Conservation (phyloP, 2,888 invertebrate species). For the Amiota mariae region DNA sequence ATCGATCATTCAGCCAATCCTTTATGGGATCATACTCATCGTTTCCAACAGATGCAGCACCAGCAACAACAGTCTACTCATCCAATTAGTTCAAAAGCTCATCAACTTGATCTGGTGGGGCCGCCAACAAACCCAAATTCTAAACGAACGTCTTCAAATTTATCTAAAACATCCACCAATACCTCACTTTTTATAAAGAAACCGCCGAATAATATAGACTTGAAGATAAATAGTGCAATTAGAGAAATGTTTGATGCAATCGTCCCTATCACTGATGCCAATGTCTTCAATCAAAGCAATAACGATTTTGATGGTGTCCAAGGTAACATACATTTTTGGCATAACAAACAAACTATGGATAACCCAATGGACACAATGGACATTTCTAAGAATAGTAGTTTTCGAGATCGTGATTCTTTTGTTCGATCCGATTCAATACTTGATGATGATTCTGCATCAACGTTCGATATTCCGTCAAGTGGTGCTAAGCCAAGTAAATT, state of each 20-base stretch:
- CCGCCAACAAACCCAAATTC: slow-evolving; percentile 60
- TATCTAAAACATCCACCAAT: slow-evolving; percentile 58
- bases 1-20: slow-evolving; percentile 29
- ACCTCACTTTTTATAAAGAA: slow-evolving; percentile 66
- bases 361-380: slow-evolving; percentile 10
- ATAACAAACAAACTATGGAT: neutral
- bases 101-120: slow-evolving; percentile 28
- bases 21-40: slow-evolving; percentile 51
- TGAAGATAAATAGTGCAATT: slow-evolving; percentile 49
- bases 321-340: slow-evolving; percentile 14
- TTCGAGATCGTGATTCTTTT: slow-evolving; percentile 63
- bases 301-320: slow-evolving; percentile 21
- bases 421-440: slow-evolving; percentile 76
- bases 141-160: slow-evolving; percentile 55
- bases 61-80: slow-evolving; percentile 47
- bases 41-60: slow-evolving; percentile 36
- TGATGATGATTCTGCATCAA: slow-evolving; percentile 77
- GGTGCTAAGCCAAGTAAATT: slow-evolving; percentile 76
- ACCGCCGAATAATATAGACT: slow-evolving; percentile 59
- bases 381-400: slow-evolving; percentile 24
- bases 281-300: slow-evolving; percentile 29
- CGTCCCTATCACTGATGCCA: slow-evolving; percentile 9
- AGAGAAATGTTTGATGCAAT: slow-evolving; percentile 31
- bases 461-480: slow-evolving; percentile 78
- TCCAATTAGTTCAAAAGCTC: slow-evolving; percentile 12